Evolutionary conservation across 2,113 vertebrate species (phyloP), one percentile per base, ranked within the genome.

Genomic region (Australoheros scitulus): DNA sequence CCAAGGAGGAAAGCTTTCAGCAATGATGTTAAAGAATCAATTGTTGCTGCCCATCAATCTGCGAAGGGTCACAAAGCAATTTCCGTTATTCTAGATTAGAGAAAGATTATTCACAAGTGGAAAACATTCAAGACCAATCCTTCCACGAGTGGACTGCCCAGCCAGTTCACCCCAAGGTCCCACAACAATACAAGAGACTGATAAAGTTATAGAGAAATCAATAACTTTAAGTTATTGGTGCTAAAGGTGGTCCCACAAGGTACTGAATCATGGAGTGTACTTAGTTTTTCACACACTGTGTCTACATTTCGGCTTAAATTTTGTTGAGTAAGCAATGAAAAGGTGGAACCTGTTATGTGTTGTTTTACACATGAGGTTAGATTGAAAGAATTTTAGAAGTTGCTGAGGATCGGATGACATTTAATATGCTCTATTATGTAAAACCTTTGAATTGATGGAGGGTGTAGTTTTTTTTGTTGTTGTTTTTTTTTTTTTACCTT

Each of bases 21-120:
- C 10, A 38, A 29, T 70, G 64, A 29, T 29, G 14, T 70, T 29
- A 29, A 41, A 68, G 64, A 68, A 68, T 18, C 64, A 68, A 20
- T 20, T 8, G 17, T 52, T 52, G 15, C 50, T 52, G 52, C 8
- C 52, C 52, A 55, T n/a, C 52, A 20, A 70, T 70, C 64, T 70
- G 64, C 22, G 64, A 70, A 70, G 41, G 1, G 64, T 50, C 47
- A 50, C 20, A 7, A 50, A 41, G 17, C 24, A 26, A 70, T 70
- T 50, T 70, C 26, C 26, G 26, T 26, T 26, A 26, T 26, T 26
- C 26, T 26, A 26, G 26, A 26, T 26, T 26, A 26, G 26, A 26
- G 64, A 68, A 68, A 68, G 22, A 47, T 47, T 68, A 68, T 68
- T 50, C 41, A 68, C 41, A 50, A 26, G 64, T 68, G 64, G 64